These are phyloP conservation scores for Agrotis clavis DNA, from an alignment of 2,888 invertebrate species.

Conservation along the genomic window DNA sequence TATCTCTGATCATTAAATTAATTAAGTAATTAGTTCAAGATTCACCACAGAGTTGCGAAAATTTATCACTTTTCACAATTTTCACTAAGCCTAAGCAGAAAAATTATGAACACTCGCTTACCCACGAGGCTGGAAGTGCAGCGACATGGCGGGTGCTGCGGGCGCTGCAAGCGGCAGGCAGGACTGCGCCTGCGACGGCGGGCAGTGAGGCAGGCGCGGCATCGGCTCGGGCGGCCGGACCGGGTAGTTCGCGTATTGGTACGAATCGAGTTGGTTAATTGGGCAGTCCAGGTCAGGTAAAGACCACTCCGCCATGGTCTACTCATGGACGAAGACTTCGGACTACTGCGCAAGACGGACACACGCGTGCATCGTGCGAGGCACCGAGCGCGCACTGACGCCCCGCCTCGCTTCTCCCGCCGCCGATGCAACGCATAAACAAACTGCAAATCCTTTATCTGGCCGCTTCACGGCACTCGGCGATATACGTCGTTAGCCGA, in stretches of 20 bases:
- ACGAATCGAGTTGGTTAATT: slow-evolving; percentile 68
- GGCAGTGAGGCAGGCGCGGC: slow-evolving; percentile 50
- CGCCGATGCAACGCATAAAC: slow-evolving; percentile 82
- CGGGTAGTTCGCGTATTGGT: slow-evolving; percentile 68
- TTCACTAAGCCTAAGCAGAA: slow-evolving; percentile 15
- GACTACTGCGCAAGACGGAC: slow-evolving; percentile 73
- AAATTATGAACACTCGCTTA: slow-evolving; percentile 55
- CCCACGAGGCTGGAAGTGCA: slow-evolving; percentile 60
- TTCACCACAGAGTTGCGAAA: neutral
- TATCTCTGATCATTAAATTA: slow-evolving; percentile 26
- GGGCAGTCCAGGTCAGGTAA: slow-evolving; percentile 72
- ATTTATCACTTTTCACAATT: slow-evolving; percentile 18
- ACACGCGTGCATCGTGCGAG: slow-evolving; percentile 82
- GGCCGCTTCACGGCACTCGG: slow-evolving; percentile 71
- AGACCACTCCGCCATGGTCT: slow-evolving; percentile 79
- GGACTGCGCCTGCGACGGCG: slow-evolving; percentile 58
- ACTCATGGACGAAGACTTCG: slow-evolving; percentile 51
- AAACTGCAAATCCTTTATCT: slow-evolving; percentile 88
- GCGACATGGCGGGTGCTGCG: slow-evolving; percentile 42
- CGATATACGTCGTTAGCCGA: slow-evolving; percentile 74
- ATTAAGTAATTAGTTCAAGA: slow-evolving; percentile 12
- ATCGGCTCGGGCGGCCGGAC: slow-evolving; percentile 63
- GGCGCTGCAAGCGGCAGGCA: slow-evolving; percentile 33
- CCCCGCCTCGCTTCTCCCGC: slow-evolving; percentile 74
- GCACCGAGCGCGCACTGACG: slow-evolving; percentile 83